Conservation (phyloP, 2,888 invertebrate species). For the Calameuta filiformis region DNA sequence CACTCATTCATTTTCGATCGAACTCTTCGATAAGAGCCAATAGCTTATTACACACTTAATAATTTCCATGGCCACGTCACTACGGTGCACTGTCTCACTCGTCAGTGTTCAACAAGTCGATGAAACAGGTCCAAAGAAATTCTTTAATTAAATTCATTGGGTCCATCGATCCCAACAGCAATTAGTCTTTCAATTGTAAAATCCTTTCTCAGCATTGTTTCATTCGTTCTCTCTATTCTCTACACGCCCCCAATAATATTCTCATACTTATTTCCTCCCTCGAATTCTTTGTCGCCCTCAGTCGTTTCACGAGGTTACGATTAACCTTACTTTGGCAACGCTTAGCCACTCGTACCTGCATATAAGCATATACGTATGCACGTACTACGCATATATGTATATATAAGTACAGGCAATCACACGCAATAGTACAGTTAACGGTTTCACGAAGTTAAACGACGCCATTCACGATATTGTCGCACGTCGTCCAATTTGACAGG, state of each 20-base stretch:
- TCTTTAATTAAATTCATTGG: too few relatives aligned
- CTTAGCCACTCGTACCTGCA: background rate
- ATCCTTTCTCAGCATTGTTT: too few relatives aligned
- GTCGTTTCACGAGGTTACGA: background rate
- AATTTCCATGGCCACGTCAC: too few relatives aligned
- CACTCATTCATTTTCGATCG: too few relatives aligned
- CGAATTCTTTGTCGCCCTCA: too few relatives aligned
- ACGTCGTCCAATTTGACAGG: conserved; percentile 10
- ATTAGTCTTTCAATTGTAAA: too few relatives aligned
- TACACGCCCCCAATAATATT: background rate
- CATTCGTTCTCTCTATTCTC: background rate
- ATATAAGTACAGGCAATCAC: background rate
- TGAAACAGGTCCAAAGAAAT: too few relatives aligned
- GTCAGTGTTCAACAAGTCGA: too few relatives aligned
- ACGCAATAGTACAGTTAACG: background rate
- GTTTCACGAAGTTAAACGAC: background rate
- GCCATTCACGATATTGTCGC: background rate
- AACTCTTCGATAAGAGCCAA: too few relatives aligned
- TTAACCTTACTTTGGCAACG: background rate
- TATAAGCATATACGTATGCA: background rate
- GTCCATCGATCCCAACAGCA: too few relatives aligned
- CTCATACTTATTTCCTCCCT: background rate
- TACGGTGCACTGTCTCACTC: too few relatives aligned
- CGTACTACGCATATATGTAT: background rate
- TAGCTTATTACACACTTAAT: too few relatives aligned